A percentile compares a stretch with the other conserved stretches of the same genome.
phyloP scores from a whole-genome alignment of 2,113 vertebrate genomes.

The Plectropomus leopardus region DNA sequence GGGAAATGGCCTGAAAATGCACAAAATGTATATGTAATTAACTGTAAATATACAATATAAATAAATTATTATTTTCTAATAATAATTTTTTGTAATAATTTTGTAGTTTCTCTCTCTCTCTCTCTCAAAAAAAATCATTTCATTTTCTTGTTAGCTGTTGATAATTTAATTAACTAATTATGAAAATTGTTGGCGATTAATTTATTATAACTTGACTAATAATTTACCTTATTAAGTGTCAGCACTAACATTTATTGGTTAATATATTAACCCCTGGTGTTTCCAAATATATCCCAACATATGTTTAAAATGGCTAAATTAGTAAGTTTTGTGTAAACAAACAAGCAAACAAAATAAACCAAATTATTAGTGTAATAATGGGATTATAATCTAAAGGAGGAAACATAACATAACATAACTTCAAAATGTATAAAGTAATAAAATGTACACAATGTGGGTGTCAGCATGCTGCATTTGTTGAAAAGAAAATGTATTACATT shows the following conservation, averaged over 20 bases:
- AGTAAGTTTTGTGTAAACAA: background rate
- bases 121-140: too few species aligned
- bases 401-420: background rate
- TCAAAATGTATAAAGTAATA: background rate
- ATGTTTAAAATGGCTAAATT: background rate
- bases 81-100: too few species aligned
- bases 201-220: background rate
- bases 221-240: background rate
- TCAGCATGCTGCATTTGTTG: background rate
- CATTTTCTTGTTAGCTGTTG: too few species aligned
- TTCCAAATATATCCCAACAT: background rate
- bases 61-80: too few species aligned
- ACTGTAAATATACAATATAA: too few species aligned
- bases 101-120: too few species aligned
- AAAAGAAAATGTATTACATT: too few species aligned
- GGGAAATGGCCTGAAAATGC: too few species aligned
- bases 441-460: background rate
- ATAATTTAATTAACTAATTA: too few species aligned
- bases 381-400: background rate
- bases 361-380: background rate
- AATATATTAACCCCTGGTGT: background rate
- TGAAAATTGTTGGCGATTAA: background rate
- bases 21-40: too few species aligned
- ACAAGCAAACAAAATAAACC: too few species aligned
- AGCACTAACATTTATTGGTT: background rate